A percentile compares a stretch with the other conserved stretches of the same genome.
Conservation (phyloP, 1,140 invertebrate genomes). For the Ceratosolen fusciceps region DNA sequence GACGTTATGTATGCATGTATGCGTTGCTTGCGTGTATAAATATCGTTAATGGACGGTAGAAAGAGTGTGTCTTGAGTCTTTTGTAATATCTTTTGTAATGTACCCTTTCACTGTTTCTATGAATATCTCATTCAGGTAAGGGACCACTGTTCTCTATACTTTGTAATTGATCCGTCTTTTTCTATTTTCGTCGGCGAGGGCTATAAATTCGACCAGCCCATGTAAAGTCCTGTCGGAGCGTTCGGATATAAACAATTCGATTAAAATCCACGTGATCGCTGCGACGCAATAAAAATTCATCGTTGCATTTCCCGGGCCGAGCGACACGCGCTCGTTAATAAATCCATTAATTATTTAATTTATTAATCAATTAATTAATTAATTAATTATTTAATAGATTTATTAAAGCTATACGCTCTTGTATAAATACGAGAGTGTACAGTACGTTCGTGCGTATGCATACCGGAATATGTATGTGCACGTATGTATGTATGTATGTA, state of each 20-base stretch:
- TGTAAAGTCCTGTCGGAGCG: neutral
- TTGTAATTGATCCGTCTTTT: constrained; percentile 38
- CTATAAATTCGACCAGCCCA: neutral
- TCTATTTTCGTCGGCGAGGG: constrained; percentile 21
- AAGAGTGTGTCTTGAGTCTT: constrained; percentile 21
- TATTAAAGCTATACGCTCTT: neutral
- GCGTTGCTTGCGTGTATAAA: constrained; percentile 21
- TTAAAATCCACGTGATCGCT: constrained; percentile 6
- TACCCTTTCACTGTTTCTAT: constrained; percentile 41
- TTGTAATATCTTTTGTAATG: constrained; percentile 35
- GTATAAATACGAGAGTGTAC: no score
- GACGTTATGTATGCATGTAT: no score
- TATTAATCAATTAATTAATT: neutral
- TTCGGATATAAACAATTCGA: neutral
- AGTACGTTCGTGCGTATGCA: no score
- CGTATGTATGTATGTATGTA: no score
- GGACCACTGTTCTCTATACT: constrained; percentile 13
- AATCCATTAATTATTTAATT: neutral
- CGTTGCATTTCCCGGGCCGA: no score
- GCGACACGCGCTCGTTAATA: neutral
- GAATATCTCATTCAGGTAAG: constrained; percentile 31
- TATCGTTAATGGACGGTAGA: constrained; percentile 20
- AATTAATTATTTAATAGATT: neutral
- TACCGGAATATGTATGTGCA: no score
- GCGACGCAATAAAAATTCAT: neutral